Base-by-base conservation (phyloP, 2,888 invertebrate species). In the Aspidiotus destructor region DNA sequence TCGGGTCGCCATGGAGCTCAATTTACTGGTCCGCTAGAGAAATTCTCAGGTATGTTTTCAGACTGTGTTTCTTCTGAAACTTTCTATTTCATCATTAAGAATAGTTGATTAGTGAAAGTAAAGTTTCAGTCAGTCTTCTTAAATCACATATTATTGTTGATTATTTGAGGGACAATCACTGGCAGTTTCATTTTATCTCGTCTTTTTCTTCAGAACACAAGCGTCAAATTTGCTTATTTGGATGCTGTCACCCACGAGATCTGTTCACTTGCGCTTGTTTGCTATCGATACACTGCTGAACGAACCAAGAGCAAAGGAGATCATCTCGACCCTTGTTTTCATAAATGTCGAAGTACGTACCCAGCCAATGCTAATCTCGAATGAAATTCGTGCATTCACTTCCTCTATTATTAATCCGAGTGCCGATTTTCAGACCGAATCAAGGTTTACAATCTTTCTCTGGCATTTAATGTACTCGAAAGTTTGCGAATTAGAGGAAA, bases 191-290 rank as follows among this genome's bases (percentile, higher is more conserved):
- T 28, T 5, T 28, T 28, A 28, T 28, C 5, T 28, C 28, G 28
- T 28, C 28, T 28, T 28, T 28, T 28, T 28, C 28, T 3, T 79
- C n/a, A 75, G 78, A 70, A 76, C 76, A 42, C 78, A 79, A 72
- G 76, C 80, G 0, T 78, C 80, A 0, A 78, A 77, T 72, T 75
- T 81, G 60, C 76, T 81, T 74, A 75, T 79, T 1, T 81, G 80
- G 79, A 74, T 81, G 44, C 72, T 81, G 44, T 77, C 78, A 8
- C 80, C 81, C 0, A 76, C 77, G 58, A 81, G 81, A 70, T 77
- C 76, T 60, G 76, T 77, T 55, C 76, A 77, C 16, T 76, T 79
- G 7, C 74, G 80, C 68, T 76, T 79, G 52, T 80, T 78, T 71
- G 77, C 77, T 0, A 76, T 81, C 0, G 75, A 80, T 70, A 76